Conservation (phyloP, 2,113 vertebrate species). For the Blennius ocellaris region DNA sequence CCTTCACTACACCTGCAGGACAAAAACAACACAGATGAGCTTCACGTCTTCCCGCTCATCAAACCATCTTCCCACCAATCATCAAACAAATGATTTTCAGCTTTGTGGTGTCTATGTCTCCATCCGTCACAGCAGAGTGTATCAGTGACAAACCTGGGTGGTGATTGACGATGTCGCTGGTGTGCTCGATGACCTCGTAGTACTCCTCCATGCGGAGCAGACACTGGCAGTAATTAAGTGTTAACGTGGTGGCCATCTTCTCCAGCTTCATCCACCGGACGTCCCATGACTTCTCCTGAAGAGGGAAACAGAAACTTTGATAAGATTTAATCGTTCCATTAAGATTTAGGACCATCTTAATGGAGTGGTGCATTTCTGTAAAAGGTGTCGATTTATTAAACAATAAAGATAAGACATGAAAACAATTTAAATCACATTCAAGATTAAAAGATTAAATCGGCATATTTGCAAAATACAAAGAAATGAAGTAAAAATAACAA, state of each 20-base stretch:
- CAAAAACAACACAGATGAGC: not conserved
- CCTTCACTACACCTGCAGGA: slow-evolving; percentile 81
- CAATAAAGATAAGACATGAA: too few species aligned
- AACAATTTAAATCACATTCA: too few species aligned
- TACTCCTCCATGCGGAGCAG: slow-evolving; percentile 82
- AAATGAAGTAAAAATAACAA: too few species aligned
- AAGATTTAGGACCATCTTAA: too few species aligned
- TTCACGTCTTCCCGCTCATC: too few species aligned
- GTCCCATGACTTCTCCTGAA: slow-evolving; percentile 85
- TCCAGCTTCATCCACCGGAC: slow-evolving; percentile 84
- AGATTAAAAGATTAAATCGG: too few species aligned
- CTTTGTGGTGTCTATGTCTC: not conserved
- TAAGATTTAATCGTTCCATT: too few species aligned
- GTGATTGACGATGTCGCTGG: slow-evolving; percentile 85
- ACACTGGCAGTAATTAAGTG: slow-evolving; percentile 87
- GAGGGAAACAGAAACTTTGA: not conserved
- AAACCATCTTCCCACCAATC: too few species aligned
- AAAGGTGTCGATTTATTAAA: too few species aligned
- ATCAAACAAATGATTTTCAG: not conserved
- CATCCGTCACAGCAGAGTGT: not conserved
- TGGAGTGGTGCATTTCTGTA: too few species aligned
- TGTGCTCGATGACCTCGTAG: slow-evolving; percentile 87
- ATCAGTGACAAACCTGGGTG: slow-evolving; percentile 78
- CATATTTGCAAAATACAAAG: too few species aligned
- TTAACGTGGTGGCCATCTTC: slow-evolving; percentile 85